Conservation (phyloP, 2,797 vertebrate genomes). For the Fistularia tabacaria region DNA sequence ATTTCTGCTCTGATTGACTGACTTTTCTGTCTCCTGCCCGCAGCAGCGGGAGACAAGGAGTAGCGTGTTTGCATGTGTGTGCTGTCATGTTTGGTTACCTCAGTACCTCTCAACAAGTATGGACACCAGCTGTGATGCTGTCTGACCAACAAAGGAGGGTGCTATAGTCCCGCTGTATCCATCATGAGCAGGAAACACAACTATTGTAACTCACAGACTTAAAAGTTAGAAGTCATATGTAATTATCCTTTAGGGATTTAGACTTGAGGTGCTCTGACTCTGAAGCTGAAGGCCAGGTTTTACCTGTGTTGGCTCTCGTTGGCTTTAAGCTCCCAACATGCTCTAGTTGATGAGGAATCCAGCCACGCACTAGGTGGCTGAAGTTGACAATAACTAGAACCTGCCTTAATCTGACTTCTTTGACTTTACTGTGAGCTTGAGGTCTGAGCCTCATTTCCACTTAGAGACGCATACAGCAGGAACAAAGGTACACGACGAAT, state of each 20-base stretch:
- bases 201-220: conserved; percentile 40
- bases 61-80: conserved; percentile 57
- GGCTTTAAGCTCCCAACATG: too few relatives aligned
- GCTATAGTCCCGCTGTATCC: conserved; percentile 51
- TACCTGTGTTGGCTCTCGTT: background rate
- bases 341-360: too few relatives aligned
- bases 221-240: conserved; percentile 16
- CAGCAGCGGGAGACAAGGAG: conserved; percentile 47
- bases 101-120: conserved; percentile 44
- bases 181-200: conserved; percentile 44
- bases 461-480: conserved; percentile 23
- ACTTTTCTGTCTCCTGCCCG: conserved; percentile 27
- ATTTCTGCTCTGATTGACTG: conserved; percentile 41
- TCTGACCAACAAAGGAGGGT: conserved; percentile 60
- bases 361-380: conserved; percentile 1
- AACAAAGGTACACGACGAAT: conserved; percentile 53
- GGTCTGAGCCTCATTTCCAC: conserved; percentile 39
- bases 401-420: conserved; percentile 5
- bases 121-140: conserved; percentile 53
- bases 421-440: conserved; percentile 36
- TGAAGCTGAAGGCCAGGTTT: conserved; percentile 36
- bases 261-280: conserved; percentile 55
- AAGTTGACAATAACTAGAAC: conserved; percentile 17
- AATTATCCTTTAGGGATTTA: conserved; percentile 45
- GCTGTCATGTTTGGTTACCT: conserved; percentile 68